Percentiles rank a stretch among this genome's conserved stretches.
Evolutionary conservation across 2,888 invertebrate genomes (phyloP).

Genomic region (Phymatocera aterrima): DNA sequence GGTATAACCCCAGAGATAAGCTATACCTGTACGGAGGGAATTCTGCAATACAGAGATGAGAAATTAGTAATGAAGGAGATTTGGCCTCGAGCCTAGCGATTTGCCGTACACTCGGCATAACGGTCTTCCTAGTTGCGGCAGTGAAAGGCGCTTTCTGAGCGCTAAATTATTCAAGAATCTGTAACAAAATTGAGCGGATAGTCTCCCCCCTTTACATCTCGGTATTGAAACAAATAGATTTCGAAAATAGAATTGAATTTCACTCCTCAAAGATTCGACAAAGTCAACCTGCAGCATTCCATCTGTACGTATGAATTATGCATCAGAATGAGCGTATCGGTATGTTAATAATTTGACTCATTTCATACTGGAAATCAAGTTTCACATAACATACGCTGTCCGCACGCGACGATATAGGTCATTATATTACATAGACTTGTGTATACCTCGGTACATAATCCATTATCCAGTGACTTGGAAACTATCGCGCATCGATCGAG

Average conservation of each 20-base stretch:
- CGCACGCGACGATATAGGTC: neutral
- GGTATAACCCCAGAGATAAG: neutral
- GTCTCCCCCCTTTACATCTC: too few species aligned
- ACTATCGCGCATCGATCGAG: neutral
- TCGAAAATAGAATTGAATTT: too few species aligned
- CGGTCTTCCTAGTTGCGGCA: slow-evolving; percentile 5
- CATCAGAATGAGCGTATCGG: too few species aligned
- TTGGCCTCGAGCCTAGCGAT: slow-evolving; percentile 1
- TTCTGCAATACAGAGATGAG: slow-evolving; percentile 29
- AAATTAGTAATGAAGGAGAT: slow-evolving; percentile 14
- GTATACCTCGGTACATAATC: neutral
- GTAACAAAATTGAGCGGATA: too few species aligned
- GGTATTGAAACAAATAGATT: too few species aligned
- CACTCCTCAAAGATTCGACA: too few species aligned
- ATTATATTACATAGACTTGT: neutral
- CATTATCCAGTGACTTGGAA: slow-evolving; percentile 7
- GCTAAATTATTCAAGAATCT: too few species aligned
- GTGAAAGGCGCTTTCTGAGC: neutral
- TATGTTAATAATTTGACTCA: too few species aligned
- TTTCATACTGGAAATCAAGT: too few species aligned
- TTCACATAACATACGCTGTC: too few species aligned
- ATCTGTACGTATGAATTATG: too few species aligned
- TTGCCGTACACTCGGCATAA: neutral
- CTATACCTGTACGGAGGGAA: neutral
- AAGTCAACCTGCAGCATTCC: too few species aligned